Conservation (phyloP, 37 sponge, comb jelly and placozoan species). For the Aplysina aerophoba region DNA sequence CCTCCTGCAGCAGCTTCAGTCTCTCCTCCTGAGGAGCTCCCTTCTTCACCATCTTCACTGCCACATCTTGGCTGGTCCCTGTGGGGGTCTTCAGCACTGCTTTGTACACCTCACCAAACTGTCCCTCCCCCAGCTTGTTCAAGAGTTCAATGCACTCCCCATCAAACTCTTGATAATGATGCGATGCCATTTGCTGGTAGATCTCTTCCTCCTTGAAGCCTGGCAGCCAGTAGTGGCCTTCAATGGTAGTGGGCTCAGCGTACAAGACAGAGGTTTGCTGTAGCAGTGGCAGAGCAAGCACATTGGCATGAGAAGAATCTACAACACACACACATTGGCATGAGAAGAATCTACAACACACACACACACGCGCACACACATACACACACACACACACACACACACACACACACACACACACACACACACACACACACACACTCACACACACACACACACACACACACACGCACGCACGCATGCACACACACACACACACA, state of each 20-base stretch:
- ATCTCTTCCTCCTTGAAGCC: background rate
- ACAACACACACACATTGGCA: no score
- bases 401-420: background rate
- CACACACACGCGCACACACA: background rate
- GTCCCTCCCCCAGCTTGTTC: constrained; percentile 17
- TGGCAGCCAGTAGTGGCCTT: background rate
- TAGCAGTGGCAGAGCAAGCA: no score
- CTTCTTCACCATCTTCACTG: constrained; percentile 28
- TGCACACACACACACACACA: background rate
- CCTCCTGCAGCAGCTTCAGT: constrained; percentile 8
- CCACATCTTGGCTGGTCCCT: background rate
- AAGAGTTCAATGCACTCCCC: background rate
- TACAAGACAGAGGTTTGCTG: no score
- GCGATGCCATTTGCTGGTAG: background rate
- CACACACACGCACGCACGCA: no score
- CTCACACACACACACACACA: no score
- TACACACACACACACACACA: background rate
- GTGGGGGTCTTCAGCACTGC: background rate
- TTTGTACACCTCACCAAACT: constrained; percentile 38
- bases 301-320: no score
- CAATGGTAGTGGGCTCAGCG: no score
- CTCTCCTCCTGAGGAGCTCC: constrained; percentile 19
- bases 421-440: no score
- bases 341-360: background rate
- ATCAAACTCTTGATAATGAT: background rate